Evolutionary conservation across 2,113 vertebrate species (phyloP).

Genomic region (Grammomys dolichurus): DNA sequence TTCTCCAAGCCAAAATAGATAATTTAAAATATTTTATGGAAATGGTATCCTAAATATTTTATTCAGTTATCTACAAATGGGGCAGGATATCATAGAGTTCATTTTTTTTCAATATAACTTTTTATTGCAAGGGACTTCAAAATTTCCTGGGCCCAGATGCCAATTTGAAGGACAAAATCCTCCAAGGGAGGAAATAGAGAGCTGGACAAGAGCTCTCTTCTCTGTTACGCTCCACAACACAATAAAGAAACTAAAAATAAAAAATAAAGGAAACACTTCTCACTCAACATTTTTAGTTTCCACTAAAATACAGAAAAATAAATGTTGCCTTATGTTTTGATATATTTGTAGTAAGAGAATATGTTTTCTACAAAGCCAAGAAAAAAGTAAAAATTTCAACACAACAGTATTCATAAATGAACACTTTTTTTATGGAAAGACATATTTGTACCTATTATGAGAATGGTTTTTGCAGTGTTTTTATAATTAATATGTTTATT

Average conservation of each 20-base stretch:
- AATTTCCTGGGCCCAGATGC: neutral
- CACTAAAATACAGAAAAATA: conserved; percentile 19
- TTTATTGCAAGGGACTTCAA: conserved; percentile 25
- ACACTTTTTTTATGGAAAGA: conserved; percentile 19
- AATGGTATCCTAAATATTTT: conserved; percentile 74
- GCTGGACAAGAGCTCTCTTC: neutral
- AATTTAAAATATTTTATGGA: conserved; percentile 73
- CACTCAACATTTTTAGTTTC: neutral
- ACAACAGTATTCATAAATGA: conserved; percentile 46
- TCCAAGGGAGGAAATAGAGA: neutral
- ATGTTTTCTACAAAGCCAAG: conserved; percentile 28
- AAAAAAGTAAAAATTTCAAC: conserved; percentile 50
- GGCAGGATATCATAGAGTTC: conserved; percentile 14
- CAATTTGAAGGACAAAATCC: neutral
- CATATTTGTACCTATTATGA: neutral
- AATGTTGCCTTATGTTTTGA: neutral
- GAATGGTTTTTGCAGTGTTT: neutral
- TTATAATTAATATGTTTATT: conserved; percentile 51
- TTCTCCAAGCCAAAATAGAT: conserved; percentile 51
- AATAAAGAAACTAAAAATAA: neutral
- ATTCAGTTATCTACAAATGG: conserved; percentile 62
- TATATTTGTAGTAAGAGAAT: conserved; percentile 33
- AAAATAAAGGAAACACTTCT: neutral
- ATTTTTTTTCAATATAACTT: conserved; percentile 42
- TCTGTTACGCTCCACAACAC: neutral